Evolutionary conservation across 2,113 vertebrate genomes (phyloP).

Genomic region (Fulica atra): DNA sequence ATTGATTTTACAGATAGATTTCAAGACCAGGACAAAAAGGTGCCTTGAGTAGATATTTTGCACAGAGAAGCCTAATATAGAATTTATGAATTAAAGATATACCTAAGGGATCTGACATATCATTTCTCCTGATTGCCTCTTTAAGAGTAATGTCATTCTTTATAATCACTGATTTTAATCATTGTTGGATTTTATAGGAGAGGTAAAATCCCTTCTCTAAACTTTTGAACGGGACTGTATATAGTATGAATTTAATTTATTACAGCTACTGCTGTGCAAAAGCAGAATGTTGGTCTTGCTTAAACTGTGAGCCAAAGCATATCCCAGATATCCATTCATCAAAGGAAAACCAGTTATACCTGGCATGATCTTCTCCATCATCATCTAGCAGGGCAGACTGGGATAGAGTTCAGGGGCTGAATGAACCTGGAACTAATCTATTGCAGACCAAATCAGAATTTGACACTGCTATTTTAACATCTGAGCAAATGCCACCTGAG

Average conservation of each 20-base stretch:
- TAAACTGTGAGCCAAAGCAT: neutral
- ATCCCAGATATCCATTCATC: neutral
- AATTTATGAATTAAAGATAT: neutral
- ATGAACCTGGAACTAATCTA: neutral
- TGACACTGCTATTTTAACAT: neutral
- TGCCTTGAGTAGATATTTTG: neutral
- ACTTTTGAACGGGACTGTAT: neutral
- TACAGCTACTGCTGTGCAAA: neutral
- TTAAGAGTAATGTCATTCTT: neutral
- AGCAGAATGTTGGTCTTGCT: neutral
- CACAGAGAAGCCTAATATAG: neutral
- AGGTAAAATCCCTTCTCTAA: neutral
- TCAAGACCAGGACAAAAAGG: neutral
- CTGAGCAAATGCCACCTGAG: neutral
- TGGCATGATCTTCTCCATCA: neutral
- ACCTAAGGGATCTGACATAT: neutral
- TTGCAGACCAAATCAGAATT: neutral
- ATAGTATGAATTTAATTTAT: neutral
- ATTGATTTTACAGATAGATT: neutral
- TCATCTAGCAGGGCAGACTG: neutral
- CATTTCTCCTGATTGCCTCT: neutral
- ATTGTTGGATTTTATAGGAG: neutral
- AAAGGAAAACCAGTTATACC: neutral
- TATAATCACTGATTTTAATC: neutral
- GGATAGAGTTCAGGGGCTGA: neutral